Conservation (phyloP, 2,113 vertebrate species). For the Promerops cafer region DNA sequence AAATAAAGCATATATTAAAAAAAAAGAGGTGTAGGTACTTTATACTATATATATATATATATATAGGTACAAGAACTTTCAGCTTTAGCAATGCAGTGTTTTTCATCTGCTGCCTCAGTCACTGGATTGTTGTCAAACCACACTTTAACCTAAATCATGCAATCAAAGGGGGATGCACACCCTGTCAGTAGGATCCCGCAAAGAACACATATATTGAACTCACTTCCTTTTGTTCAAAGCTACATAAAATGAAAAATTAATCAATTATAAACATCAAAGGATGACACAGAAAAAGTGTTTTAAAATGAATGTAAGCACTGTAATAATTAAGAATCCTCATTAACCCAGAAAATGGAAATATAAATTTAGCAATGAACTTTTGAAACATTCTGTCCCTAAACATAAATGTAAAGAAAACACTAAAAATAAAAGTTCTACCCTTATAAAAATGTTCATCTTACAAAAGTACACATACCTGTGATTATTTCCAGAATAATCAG, state of each 20-base stretch:
- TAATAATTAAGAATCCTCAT: conserved; percentile 16
- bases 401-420: neutral
- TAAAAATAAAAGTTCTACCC: neutral
- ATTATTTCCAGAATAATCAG: neutral
- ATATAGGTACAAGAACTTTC: neutral
- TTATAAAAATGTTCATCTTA: neutral
- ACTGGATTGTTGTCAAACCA: neutral
- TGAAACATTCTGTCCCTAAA: neutral
- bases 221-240: conserved; percentile 47
- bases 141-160: neutral
- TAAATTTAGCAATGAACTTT: neutral
- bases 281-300: conserved; percentile 13
- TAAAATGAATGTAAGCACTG: conserved; percentile 1
- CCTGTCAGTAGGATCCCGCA: neutral
- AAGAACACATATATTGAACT: neutral
- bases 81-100: neutral
- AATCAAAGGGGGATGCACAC: neutral
- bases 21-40: neutral
- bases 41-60: neutral
- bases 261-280: conserved; percentile 56
- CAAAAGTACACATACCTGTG: neutral
- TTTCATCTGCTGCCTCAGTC: neutral
- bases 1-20: neutral
- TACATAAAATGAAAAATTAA: conserved; percentile 54
- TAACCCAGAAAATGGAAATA: conserved; percentile 4